Conservation (phyloP, 2,797 vertebrate genomes). For the Urosaurus nigricauda region DNA sequence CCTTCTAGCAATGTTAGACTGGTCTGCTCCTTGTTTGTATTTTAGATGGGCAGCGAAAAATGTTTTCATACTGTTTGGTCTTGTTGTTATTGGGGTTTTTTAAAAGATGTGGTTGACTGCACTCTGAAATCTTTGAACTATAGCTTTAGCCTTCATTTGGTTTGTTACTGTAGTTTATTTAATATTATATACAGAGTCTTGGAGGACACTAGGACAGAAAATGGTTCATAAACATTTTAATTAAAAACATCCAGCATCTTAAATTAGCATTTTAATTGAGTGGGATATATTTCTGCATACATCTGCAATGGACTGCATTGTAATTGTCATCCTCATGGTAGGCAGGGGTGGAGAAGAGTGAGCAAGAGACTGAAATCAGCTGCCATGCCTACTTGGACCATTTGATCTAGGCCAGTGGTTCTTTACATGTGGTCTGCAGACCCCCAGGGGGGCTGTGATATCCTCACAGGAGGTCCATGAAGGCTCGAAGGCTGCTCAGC, state of each 20-base stretch:
- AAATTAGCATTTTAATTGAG: background rate
- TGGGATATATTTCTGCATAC: background rate
- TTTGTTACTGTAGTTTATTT: background rate
- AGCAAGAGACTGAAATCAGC: no score
- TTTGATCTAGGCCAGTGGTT: background rate
- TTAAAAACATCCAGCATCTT: background rate
- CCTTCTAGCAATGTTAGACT: background rate
- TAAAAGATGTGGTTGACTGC: background rate
- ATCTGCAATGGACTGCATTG: background rate
- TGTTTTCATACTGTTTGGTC: background rate
- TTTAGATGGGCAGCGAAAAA: background rate
- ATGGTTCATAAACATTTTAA: background rate
- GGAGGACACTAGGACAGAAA: background rate
- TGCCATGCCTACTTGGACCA: no score
- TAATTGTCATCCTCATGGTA: no score
- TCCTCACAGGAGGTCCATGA: no score
- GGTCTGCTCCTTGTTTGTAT: background rate
- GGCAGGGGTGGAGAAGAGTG: background rate
- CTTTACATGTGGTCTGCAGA: no score
- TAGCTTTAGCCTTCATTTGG: background rate
- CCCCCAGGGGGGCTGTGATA: no score
- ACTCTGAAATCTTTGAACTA: background rate
- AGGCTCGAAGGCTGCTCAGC: no score
- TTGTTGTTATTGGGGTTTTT: background rate
- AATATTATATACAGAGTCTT: background rate